Percentiles rank a stretch among this genome's conserved stretches.
phyloP scores from a whole-genome alignment of 2,888 invertebrate genomes.

The Crematogaster levior region DNA sequence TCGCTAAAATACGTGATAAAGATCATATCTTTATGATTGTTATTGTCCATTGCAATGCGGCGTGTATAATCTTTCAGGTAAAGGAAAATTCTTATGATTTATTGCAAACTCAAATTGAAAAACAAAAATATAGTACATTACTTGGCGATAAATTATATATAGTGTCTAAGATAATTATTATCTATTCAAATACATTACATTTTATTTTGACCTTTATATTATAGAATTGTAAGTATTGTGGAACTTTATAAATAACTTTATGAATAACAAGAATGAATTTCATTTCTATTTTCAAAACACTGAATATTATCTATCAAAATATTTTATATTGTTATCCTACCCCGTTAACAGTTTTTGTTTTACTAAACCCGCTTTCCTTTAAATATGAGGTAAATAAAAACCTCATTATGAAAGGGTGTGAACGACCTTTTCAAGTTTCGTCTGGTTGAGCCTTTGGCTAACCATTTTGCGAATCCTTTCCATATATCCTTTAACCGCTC shows the following conservation, averaged over 20 bases:
- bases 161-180: neutral
- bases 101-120: neutral
- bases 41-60: conserved; percentile 10
- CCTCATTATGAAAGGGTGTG: conserved; percentile 37
- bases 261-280: neutral
- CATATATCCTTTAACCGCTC: conserved; percentile 34
- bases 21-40: conserved; percentile 10
- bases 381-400: conserved; percentile 33
- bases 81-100: neutral
- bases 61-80: neutral
- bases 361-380: neutral
- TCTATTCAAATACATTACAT: neutral
- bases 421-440: conserved; percentile 36
- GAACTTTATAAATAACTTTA: neutral
- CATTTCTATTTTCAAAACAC: neutral
- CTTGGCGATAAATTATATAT: neutral
- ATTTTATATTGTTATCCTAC: conserved; percentile 22
- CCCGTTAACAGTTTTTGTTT: neutral
- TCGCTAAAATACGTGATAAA: conserved; percentile 39
- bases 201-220: neutral
- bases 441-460: conserved; percentile 28
- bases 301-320: neutral
- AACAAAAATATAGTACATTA: neutral
- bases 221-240: neutral
- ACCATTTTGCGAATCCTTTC: conserved; percentile 31